Evolutionary conservation across 2,797 vertebrate species (phyloP).

Genomic region (Pseudochaenichthys georgianus): DNA sequence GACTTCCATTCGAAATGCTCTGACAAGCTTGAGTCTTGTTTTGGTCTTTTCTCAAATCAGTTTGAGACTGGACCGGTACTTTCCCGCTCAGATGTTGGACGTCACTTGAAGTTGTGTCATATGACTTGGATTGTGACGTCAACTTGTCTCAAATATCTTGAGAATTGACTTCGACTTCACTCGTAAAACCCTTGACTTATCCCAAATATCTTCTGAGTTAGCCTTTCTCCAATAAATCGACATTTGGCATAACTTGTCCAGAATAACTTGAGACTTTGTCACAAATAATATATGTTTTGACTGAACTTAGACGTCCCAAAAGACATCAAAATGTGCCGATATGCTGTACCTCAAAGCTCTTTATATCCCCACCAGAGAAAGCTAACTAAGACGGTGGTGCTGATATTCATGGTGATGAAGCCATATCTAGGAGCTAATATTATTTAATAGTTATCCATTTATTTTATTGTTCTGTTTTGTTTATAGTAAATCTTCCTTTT

Average conservation of each 20-base stretch:
- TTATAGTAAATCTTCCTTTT: too few species aligned
- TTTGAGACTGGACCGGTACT: not conserved
- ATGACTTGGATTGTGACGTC: not conserved
- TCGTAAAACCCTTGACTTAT: too few species aligned
- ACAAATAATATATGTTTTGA: not conserved
- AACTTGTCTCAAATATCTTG: not conserved
- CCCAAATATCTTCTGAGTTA: not conserved
- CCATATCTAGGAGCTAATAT: too few species aligned
- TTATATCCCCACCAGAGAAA: too few species aligned
- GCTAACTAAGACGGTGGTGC: too few species aligned
- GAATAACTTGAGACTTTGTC: too few species aligned
- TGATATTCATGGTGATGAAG: too few species aligned
- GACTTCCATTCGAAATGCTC: too few species aligned
- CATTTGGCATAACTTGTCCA: not conserved
- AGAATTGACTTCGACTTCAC: not conserved
- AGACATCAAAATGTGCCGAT: not conserved
- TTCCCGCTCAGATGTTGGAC: not conserved
- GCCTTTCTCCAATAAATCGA: accelerated
- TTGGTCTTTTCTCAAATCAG: not conserved
- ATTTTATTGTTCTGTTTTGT: too few species aligned
- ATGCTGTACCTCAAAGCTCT: not conserved
- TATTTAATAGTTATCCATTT: too few species aligned
- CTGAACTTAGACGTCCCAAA: not conserved
- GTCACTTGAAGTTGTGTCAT: not conserved
- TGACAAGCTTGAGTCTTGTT: too few species aligned